Base-by-base conservation (phyloP, 2,113 vertebrate genomes). In the Fulica atra region DNA sequence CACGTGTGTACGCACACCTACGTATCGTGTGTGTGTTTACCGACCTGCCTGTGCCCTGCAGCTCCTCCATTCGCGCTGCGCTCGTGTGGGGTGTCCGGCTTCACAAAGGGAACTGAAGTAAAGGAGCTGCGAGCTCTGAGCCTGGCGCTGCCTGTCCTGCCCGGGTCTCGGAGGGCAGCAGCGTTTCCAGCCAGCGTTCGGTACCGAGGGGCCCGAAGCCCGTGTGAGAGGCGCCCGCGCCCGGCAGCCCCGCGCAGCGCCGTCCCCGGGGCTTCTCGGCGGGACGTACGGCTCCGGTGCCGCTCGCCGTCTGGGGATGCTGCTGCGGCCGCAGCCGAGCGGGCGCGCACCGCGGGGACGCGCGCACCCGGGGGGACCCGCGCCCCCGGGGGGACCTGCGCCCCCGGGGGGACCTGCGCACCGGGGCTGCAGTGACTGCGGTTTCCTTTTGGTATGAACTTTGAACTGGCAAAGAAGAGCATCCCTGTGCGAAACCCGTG, bases 1-100 rank as follows among this genome's bases (percentile, higher is more conserved):
- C 25, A 3, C 11, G 1, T 13, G 51, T 40, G 2, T 17, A 33
- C 1, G 16, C 44, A 65, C 38, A 15, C 0, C 16, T 21, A 11
- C 51, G 61, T 25, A 4, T 35, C 20, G 12, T 29, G 2, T 35
- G 25, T 59, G 1, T 56, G 1, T 17, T 16, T 40, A 8, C 4
- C 29, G 51, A 9, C 3, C 1, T 7, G 33, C 7, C 2, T 6
- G 28, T 4, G 16, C 40, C 42, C 42, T 44, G 42, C 42, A 25
- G 25, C 88, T 42, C 81, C 86, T 33, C 92, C 25, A 15, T 18
- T 31, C 54, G 33, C 61, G 7, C 20, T 29, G 13, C 54, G 29
- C 60, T 84, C 54, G 7, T 23, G 60, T 48, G 80, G 85, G 81
- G 18, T 51, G 38, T 21, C 53, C 29, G 16, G 29, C 48, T 53